Conservation (phyloP, 92 coral and sea anemone species). For the Palythoa heliodiscus region DNA sequence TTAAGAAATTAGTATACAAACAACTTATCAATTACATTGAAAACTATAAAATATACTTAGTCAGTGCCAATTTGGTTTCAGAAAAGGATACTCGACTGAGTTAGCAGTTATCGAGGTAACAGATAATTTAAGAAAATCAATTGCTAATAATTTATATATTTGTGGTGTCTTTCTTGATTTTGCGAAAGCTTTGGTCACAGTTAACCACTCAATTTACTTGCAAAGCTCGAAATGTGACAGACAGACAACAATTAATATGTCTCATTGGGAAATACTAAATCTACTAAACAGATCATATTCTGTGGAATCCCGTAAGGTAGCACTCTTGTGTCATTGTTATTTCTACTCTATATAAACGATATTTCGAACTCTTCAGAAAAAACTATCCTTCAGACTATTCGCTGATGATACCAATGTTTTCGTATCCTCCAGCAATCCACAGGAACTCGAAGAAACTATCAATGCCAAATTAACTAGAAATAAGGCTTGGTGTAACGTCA, state of each 20-base stretch:
- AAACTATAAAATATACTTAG: too few relatives aligned
- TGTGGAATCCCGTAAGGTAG: not conserved
- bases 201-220: too few relatives aligned
- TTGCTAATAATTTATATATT: not conserved
- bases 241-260: constrained; percentile 10
- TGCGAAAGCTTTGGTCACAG: too few relatives aligned
- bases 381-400: not conserved
- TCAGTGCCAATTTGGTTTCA: too few relatives aligned
- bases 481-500: not conserved
- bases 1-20: too few relatives aligned
- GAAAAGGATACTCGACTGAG: too few relatives aligned
- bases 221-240: too few relatives aligned
- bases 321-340: not conserved
- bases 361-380: not conserved
- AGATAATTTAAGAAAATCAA: too few relatives aligned
- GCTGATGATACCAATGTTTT: not conserved
- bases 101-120: too few relatives aligned
- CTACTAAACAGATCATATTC: constrained; percentile 9
- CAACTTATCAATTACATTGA: too few relatives aligned
- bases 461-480: not conserved
- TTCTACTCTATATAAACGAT: constrained; percentile 12
- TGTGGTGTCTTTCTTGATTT: too few relatives aligned
- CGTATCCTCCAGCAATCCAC: too few relatives aligned
- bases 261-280: constrained; percentile 12
- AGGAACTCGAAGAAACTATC: not conserved